Conservation (phyloP, 2,797 vertebrate species). For the Melanotaenia parkinsoni region DNA sequence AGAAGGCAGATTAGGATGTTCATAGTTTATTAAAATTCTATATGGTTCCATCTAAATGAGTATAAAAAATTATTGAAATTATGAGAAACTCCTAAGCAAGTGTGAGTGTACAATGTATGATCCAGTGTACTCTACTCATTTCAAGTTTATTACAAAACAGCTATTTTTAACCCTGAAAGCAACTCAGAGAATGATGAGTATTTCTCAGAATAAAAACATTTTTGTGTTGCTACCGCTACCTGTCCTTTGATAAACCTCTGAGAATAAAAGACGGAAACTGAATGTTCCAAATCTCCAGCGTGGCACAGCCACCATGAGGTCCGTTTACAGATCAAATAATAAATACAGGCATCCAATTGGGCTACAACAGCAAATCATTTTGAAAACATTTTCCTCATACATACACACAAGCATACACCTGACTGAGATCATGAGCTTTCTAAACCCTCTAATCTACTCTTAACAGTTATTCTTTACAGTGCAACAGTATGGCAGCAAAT, state of each 20-base stretch:
- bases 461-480: conserved; percentile 78
- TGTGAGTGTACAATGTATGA: conserved; percentile 72
- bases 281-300: conserved; percentile 69
- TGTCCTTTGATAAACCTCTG: conserved; percentile 76
- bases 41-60: conserved; percentile 66
- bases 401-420: conserved; percentile 76
- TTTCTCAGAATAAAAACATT: conserved; percentile 64
- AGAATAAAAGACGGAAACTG: conserved; percentile 68
- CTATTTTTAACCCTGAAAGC: conserved; percentile 73
- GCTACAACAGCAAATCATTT: conserved; percentile 70
- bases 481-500: conserved; percentile 82
- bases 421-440: conserved; percentile 71
- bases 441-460: conserved; percentile 69
- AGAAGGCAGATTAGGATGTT: conserved; percentile 69
- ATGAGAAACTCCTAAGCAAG: conserved; percentile 71
- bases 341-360: conserved; percentile 82
- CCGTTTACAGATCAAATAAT: conserved; percentile 78
- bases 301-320: conserved; percentile 85
- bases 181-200: conserved; percentile 64
- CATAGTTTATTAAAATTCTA: conserved; percentile 78
- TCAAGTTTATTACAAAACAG: conserved; percentile 83
- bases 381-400: conserved; percentile 71
- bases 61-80: conserved; percentile 61
- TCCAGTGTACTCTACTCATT: conserved; percentile 84
- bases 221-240: conserved; percentile 60